Base-by-base conservation (phyloP, 2,113 vertebrate genomes). In the Seriola aureovittata region DNA sequence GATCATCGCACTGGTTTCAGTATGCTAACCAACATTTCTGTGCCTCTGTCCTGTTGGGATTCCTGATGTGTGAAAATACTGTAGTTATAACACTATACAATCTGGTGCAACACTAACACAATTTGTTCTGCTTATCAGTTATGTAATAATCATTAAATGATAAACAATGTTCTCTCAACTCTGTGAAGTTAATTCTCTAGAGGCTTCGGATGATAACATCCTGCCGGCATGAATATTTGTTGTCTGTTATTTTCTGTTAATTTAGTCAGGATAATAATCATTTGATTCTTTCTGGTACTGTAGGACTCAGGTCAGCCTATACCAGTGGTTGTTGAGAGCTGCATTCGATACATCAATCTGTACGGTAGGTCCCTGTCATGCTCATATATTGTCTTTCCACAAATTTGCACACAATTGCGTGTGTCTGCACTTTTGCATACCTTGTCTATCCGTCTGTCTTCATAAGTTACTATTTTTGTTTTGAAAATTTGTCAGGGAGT, bases 261-360 rank as follows among this genome's bases (percentile, higher is more conserved):
- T 40, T 4, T 78, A 21, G 32, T 16, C 75, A 16, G 9, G 23
- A 52, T 82, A 17, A 73, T 66, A 25, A 67, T 73, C 10, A 68
- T 72, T 52, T 73, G 5, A 77, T 54, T 92, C 34, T 66, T 2
- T 83, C 32, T 71, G 77, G 17, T 21, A 58, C 40, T 5, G 13
- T 92, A 98, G 97, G 97, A 99, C 84, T 97, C 97, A 0, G 97
- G 97, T 11, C 97, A 99, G 93, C 94, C 97, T 44, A 99, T 99
- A 88, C 98, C 98, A 0, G 95, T 97, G n/a, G 98, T 99, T 2
- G 98, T 98, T 16, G 98, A 99, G 91, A 99, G 98, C 93, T 99
- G 98, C 72, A 93, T 99, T 84, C 96, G 98, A 38, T 99, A 98
- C 95, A 98, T 99, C 95, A 99, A 99, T 92, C 93, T 99, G 42